Conservation (phyloP, 2,113 vertebrate genomes). For the Sialia sialis region DNA sequence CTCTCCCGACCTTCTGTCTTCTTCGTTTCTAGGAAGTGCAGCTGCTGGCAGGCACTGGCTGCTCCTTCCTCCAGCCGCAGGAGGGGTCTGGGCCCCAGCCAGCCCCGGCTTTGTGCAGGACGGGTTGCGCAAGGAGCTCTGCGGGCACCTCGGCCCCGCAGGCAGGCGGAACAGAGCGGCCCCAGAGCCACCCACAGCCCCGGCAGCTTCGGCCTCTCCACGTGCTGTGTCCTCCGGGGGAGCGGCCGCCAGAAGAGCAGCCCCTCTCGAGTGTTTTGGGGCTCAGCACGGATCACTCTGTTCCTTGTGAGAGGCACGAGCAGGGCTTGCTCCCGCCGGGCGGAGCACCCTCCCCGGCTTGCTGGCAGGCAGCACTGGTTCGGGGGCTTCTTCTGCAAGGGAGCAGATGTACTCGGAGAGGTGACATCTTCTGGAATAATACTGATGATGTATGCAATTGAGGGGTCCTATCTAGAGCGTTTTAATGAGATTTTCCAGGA, state of each 20-base stretch:
- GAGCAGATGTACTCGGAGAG: not conserved
- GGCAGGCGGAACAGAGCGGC: not conserved
- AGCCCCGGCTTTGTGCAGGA: not conserved
- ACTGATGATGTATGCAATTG: rapidly evolving
- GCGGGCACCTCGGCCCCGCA: not conserved
- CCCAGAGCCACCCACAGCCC: not conserved
- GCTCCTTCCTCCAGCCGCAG: conserved; percentile 35
- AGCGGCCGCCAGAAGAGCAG: not conserved
- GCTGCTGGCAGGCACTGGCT: conserved; percentile 34
- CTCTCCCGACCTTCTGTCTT: conserved; percentile 51
- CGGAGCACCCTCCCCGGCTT: not conserved
- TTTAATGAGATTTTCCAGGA: not conserved
- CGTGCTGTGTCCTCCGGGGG: rapidly evolving
- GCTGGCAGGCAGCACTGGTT: not conserved
- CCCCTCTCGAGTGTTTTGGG: not conserved
- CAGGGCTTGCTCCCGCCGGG: not conserved
- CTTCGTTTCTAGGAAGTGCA: conserved; percentile 55
- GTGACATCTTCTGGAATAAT: not conserved
- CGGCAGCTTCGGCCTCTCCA: not conserved
- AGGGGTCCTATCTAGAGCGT: not conserved
- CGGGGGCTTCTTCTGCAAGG: not conserved
- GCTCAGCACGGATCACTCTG: not conserved
- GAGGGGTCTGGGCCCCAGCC: not conserved
- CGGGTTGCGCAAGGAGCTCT: not conserved
- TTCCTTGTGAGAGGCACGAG: not conserved